A percentile compares a stretch with the other conserved stretches of the same genome.
These are phyloP conservation scores for Alcedo atthis DNA, from an alignment of 2,797 vertebrate genomes.

Conservation along the genomic window DNA sequence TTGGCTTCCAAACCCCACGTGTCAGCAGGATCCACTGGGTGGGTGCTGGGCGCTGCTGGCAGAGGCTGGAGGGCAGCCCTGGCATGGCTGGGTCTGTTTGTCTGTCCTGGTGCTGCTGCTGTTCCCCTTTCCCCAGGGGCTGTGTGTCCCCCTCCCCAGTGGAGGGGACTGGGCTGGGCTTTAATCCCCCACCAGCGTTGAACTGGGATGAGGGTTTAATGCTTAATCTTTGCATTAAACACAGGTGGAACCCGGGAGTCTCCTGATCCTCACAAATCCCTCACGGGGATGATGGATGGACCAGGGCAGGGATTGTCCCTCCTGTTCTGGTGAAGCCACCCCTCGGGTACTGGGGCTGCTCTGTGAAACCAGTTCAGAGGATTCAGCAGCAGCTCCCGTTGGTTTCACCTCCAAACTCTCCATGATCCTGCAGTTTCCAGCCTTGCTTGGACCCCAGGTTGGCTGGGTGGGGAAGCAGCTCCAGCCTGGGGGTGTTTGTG, in stretches of 20 bases:
- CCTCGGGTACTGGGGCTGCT: too few species aligned
- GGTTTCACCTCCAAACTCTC: too few species aligned
- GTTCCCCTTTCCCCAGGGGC: neutral
- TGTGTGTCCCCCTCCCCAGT: too few species aligned
- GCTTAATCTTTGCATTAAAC: neutral
- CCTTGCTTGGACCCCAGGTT: neutral
- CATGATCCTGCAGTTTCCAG: neutral
- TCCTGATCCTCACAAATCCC: neutral
- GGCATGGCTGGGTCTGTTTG: rapidly evolving
- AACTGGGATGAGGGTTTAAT: neutral
- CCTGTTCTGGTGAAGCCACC: too few species aligned
- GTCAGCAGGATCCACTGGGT: neutral
- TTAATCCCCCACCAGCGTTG: neutral
- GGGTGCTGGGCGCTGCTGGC: neutral
- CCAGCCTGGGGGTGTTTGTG: neutral
- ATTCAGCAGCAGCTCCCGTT: too few species aligned
- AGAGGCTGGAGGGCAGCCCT: neutral
- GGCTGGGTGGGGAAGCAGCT: neutral
- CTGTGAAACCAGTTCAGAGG: too few species aligned
- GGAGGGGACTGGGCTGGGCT: neutral
- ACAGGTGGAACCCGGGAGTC: neutral
- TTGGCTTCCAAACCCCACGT: neutral
- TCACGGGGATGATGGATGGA: neutral
- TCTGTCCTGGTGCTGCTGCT: neutral
- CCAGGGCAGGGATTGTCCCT: neutral